Evolutionary conservation across 2,113 vertebrate genomes (phyloP).

Genomic region (Perccottus glenii): DNA sequence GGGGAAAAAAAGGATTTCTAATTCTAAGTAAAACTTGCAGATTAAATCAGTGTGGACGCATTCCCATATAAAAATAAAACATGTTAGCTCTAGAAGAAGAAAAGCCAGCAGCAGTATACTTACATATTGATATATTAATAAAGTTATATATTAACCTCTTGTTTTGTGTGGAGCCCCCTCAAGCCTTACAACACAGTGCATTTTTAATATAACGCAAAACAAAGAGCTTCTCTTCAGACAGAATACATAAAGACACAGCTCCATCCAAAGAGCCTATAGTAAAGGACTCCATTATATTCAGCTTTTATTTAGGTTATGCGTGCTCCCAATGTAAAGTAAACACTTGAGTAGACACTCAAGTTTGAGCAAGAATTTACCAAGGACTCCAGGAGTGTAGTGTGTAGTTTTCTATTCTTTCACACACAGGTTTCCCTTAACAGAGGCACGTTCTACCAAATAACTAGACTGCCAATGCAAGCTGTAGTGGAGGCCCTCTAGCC

Average conservation of each 20-base stretch:
- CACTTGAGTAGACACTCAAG: no score
- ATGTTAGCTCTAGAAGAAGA: constrained; percentile 1
- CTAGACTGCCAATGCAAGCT: constrained; percentile 31
- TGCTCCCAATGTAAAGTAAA: neutral
- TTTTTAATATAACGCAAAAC: constrained; percentile 5
- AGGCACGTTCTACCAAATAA: constrained; percentile 47
- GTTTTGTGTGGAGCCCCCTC: neutral
- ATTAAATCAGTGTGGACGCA: constrained; percentile 38
- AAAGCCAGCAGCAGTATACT: neutral
- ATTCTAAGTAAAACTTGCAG: constrained; percentile 56
- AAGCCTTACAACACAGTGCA: constrained; percentile 4
- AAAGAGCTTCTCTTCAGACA: neutral
- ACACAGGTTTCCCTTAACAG: constrained; percentile 36
- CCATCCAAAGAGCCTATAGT: neutral
- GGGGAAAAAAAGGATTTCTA: constrained; percentile 23
- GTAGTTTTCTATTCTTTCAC: neutral
- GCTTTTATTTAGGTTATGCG: neutral
- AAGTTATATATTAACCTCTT: neutral
- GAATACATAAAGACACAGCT: constrained; percentile 1
- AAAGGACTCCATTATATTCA: neutral
- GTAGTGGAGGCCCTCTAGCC: constrained; percentile 30
- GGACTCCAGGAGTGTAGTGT: no score
- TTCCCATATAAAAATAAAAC: neutral
- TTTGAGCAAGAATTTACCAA: no score
- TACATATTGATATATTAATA: constrained; percentile 10